phyloP scores from a whole-genome alignment of 2,113 vertebrate species.

The Pseudois nayaur region DNA sequence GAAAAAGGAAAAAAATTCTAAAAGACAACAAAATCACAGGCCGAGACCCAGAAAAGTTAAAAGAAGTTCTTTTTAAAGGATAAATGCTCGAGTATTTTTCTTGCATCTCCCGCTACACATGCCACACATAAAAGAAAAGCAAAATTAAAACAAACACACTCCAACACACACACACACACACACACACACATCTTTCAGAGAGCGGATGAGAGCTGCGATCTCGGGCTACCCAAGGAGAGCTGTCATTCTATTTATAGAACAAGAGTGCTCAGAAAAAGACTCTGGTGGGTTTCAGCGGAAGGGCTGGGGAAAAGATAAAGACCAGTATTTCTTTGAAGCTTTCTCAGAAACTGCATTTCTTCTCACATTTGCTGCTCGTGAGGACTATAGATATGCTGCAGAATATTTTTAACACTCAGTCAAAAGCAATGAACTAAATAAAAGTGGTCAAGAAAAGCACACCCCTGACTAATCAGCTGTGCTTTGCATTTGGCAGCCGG shows the following conservation, averaged over 20 bases:
- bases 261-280: slow-evolving; percentile 71
- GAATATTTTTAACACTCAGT: slow-evolving; percentile 46
- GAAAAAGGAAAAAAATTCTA: not conserved
- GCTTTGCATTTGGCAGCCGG: not conserved
- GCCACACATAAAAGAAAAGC: slow-evolving; percentile 64
- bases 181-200: slow-evolving; percentile 30
- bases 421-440: slow-evolving; percentile 37
- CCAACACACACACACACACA: not conserved
- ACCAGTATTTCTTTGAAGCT: slow-evolving; percentile 71
- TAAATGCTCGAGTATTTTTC: slow-evolving; percentile 33
- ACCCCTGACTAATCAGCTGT: not conserved
- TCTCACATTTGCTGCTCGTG: slow-evolving; percentile 15
- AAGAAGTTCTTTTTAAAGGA: slow-evolving; percentile 22
- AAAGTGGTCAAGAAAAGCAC: slow-evolving; percentile 30
- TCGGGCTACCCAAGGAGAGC: slow-evolving; percentile 72
- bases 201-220: slow-evolving; percentile 69
- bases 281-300: slow-evolving; percentile 81
- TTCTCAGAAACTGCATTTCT: slow-evolving; percentile 71
- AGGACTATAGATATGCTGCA: slow-evolving; percentile 8
- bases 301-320: slow-evolving; percentile 78
- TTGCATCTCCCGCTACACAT: slow-evolving; percentile 17
- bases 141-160: slow-evolving; percentile 31
- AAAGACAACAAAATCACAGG: not conserved
- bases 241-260: slow-evolving; percentile 80
- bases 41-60: not conserved